These are phyloP conservation scores for Ophion ventricosus DNA, from an alignment of 2,888 invertebrate species.

Conservation along the genomic window DNA sequence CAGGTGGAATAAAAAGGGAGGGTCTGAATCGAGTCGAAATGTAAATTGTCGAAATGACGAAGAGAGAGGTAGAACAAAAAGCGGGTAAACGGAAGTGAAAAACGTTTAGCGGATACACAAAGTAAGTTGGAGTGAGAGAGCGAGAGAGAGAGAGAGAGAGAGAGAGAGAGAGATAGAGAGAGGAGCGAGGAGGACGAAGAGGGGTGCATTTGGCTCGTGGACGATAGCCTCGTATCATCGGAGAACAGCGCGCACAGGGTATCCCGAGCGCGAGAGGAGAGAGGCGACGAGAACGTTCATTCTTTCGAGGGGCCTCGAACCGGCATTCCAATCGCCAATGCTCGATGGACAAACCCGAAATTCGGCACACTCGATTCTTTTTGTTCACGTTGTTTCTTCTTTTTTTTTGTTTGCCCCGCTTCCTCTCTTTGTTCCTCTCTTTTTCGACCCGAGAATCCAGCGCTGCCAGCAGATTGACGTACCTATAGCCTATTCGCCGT, in stretches of 20 bases:
- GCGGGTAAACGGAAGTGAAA: constrained; percentile 43
- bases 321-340: constrained; percentile 58
- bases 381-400: not conserved
- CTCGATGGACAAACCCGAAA: constrained; percentile 65
- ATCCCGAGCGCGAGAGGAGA: constrained; percentile 17
- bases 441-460: constrained; percentile 13
- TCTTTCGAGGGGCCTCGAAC: constrained; percentile 54
- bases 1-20: constrained; percentile 25
- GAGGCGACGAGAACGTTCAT: constrained; percentile 47
- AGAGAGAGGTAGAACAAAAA: constrained; percentile 9
- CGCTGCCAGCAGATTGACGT: constrained; percentile 15
- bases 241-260: constrained; percentile 45
- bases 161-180: constrained; percentile 8
- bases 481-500: not conserved
- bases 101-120: constrained; percentile 49
- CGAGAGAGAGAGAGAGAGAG: constrained; percentile 18
- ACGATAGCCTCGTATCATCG: constrained; percentile 60
- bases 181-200: not conserved
- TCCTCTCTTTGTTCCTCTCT: not conserved
- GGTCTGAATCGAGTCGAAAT: constrained; percentile 36
- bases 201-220: constrained; percentile 46
- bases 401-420: not conserved
- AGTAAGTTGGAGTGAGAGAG: constrained; percentile 14
- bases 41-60: constrained; percentile 42
- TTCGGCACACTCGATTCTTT: constrained; percentile 56